Percentiles rank a stretch among this genome's conserved stretches.
Conservation (phyloP, 2,797 vertebrate species). For the Myiotriccus ornatus region DNA sequence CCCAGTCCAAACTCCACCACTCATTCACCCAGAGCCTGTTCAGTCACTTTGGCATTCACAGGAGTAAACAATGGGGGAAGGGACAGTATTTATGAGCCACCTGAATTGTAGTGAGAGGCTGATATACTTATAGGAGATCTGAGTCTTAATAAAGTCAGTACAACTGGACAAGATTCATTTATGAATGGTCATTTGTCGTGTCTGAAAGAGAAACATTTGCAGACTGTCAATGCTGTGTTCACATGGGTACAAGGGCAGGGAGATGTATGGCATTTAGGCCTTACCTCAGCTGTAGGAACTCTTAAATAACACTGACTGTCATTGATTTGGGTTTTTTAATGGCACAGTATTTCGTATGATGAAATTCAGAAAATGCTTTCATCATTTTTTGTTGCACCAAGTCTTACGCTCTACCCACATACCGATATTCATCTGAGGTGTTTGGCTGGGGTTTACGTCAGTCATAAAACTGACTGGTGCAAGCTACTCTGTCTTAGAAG, state of each 20-base stretch:
- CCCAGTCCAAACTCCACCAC: background rate
- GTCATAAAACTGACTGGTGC: background rate
- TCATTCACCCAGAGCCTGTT: background rate
- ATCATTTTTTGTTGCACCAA: background rate
- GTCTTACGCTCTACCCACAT: background rate
- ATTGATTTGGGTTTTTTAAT: background rate
- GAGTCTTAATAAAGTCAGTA: background rate
- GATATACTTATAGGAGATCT: background rate
- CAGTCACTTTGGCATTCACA: background rate
- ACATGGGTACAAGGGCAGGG: background rate
- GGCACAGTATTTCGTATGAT: background rate
- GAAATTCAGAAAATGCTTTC: background rate
- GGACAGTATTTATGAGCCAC: background rate
- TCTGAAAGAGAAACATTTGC: slow-evolving; percentile 12
- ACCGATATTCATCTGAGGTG: background rate
- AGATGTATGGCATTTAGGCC: background rate
- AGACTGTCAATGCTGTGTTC: background rate
- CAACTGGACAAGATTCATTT: background rate
- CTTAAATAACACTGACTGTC: slow-evolving; percentile 6
- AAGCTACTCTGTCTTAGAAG: background rate
- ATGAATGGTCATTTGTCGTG: background rate
- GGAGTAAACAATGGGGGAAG: background rate
- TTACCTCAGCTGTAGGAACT: background rate
- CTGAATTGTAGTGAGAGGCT: background rate
- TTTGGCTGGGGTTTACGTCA: background rate